phyloP scores from a whole-genome alignment of 2,113 vertebrate species.

The Malurus melanocephalus region DNA sequence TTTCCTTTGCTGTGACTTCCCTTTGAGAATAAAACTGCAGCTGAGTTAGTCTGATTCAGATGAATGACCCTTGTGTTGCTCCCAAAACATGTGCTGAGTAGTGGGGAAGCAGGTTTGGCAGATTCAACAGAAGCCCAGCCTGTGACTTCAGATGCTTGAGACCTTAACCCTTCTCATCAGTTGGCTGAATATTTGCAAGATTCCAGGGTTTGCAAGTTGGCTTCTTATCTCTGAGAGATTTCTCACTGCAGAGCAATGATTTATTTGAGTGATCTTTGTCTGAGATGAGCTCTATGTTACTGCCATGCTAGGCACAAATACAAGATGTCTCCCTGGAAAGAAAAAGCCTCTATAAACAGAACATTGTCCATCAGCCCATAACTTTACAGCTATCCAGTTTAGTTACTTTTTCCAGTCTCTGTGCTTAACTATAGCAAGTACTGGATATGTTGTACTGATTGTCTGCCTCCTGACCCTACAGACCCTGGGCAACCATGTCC shows the following conservation, averaged over 20 bases:
- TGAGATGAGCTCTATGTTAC: fast-evolving
- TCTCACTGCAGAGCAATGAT: neutral
- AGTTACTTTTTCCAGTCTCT: neutral
- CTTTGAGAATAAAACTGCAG: neutral
- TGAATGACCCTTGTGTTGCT: neutral
- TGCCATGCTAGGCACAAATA: neutral
- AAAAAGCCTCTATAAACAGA: neutral
- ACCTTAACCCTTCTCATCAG: neutral
- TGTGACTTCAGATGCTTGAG: neutral
- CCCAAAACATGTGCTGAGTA: neutral
- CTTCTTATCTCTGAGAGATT: neutral
- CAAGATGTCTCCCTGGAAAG: neutral
- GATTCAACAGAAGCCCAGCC: neutral
- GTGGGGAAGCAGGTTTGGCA: neutral
- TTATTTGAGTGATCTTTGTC: neutral
- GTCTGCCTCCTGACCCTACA: neutral
- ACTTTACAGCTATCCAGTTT: neutral
- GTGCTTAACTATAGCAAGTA: neutral
- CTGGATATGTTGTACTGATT: neutral
- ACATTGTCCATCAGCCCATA: neutral
- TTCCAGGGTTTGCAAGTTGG: neutral
- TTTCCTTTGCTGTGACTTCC: neutral
- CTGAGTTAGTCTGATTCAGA: neutral
- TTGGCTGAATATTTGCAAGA: neutral
- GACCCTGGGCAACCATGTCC: neutral